Base-by-base conservation (phyloP, 1,140 invertebrate species). In the Zaprionus davidi region DNA sequence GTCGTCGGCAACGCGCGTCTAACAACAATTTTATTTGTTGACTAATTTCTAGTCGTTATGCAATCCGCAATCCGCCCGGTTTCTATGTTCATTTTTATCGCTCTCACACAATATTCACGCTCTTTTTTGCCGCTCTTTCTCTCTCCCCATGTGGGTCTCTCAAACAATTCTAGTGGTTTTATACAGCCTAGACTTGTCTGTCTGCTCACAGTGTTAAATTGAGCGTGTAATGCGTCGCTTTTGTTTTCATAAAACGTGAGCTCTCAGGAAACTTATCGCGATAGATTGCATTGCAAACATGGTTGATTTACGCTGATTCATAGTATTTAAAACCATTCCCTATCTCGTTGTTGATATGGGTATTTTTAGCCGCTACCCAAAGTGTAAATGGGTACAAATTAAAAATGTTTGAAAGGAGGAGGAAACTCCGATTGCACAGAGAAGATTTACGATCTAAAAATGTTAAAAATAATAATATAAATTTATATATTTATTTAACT, bases 21-120 rank as follows among this genome's bases (percentile, higher is more conserved):
- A 36, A 67, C 55, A 71, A 77, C 66, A 53, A 58, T 55, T 71
- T 79, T 71, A 41, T 74, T 87, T 79, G 79, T 82, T 86, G 82
- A 74, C 53, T 57, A 66, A 59, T 17, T 66, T 44, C 24, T 6
- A 15, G 76, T 77, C 76, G 71, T 85, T 86, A 85, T 58, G 69
- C 36, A 85, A 82, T 2, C 24, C 15, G 34, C 34, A 9, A 12
- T 3, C 34, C n/a, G n/a, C 41, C 41, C 41, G 41, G 41, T 46
- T 46, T 46, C n/a, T n/a, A 46, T 46, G 26, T 11, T 41, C 13
- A 36, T 7, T 36, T 15, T 44, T 15, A 51, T 34, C 0, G 6
- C 22, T 69, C 71, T 63, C 46, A 13, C 12, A 51, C 4, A n/a
- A 17, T 26, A 5, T 6, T 9, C 17, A 26, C 4, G 44, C 20